Evolutionary conservation across 1,140 invertebrate genomes (phyloP).

Genomic region (Diorhabda elongata): DNA sequence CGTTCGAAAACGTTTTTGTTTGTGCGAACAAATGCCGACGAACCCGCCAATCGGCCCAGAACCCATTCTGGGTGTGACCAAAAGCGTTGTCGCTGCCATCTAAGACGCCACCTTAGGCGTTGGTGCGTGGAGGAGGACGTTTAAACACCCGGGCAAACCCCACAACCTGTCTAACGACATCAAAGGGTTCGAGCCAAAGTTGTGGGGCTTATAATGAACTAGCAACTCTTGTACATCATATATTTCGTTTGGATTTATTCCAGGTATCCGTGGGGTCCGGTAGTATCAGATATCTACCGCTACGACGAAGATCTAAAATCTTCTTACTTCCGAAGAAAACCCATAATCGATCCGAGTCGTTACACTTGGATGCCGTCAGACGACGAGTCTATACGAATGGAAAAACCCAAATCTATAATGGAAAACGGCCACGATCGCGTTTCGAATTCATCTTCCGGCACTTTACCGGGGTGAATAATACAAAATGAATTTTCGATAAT

Average conservation of each 20-base stretch:
- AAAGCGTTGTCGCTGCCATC: too few relatives aligned
- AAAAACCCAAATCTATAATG: constrained; percentile 58
- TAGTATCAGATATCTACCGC: constrained; percentile 53
- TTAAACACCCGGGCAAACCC: too few relatives aligned
- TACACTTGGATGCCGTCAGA: constrained; percentile 73
- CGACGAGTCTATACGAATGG: constrained; percentile 66
- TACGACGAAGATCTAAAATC: constrained; percentile 67
- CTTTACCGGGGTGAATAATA: constrained; percentile 30
- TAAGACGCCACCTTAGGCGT: too few relatives aligned
- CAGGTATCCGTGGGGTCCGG: constrained; percentile 54
- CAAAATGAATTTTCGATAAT: background rate
- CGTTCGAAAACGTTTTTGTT: too few relatives aligned
- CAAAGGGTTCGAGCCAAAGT: too few relatives aligned
- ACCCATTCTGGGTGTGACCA: too few relatives aligned
- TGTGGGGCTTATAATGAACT: too few relatives aligned
- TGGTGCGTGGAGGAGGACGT: too few relatives aligned
- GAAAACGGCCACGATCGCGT: constrained; percentile 30
- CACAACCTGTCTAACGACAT: too few relatives aligned
- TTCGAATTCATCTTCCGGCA: constrained; percentile 30
- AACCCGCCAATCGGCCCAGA: too few relatives aligned
- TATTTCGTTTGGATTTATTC: constrained; percentile 10
- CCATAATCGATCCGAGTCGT: constrained; percentile 69
- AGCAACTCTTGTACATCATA: background rate
- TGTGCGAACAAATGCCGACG: too few relatives aligned
- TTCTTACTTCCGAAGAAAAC: constrained; percentile 72